A percentile compares a stretch with the other conserved stretches of the same genome.
Evolutionary conservation across 1,140 invertebrate genomes (phyloP).

Genomic region (Drosophila virilis): DNA sequence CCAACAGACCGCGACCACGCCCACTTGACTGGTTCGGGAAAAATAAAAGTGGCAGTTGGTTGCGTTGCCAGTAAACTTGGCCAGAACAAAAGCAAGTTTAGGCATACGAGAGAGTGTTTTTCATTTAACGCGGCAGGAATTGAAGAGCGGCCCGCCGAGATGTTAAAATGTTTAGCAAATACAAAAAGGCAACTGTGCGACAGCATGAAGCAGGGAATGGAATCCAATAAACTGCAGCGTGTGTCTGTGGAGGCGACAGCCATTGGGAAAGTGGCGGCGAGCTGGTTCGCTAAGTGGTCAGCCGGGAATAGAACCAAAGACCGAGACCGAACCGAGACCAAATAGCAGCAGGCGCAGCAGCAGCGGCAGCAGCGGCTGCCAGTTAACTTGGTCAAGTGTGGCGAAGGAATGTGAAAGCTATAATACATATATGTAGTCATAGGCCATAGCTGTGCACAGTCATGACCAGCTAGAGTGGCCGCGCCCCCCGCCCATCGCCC

Average conservation of each 20-base stretch:
- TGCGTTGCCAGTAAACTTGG: conserved; percentile 72
- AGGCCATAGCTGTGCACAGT: conserved; percentile 54
- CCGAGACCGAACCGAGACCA: conserved; percentile 3
- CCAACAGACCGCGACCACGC: conserved; percentile 39
- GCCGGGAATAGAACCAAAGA: conserved; percentile 34
- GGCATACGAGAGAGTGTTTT: conserved; percentile 49
- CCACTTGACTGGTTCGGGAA: conserved; percentile 1
- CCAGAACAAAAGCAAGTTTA: conserved; percentile 67
- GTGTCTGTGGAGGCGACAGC: conserved; percentile 5
- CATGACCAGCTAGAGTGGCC: conserved; percentile 42
- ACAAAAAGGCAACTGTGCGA: conserved; percentile 60
- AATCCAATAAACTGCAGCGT: conserved; percentile 71
- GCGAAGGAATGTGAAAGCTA: conserved; percentile 75
- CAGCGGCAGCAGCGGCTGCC: conserved; percentile 12
- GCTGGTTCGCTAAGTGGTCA: conserved; percentile 63
- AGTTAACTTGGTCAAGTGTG: conserved; percentile 76
- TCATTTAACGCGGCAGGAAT: conserved; percentile 41
- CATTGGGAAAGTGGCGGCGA: conserved; percentile 58
- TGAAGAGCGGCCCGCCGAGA: conserved; percentile 4
- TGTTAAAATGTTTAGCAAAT: conserved; percentile 77
- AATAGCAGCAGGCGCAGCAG: conserved; percentile 9
- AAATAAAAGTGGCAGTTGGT: background rate
- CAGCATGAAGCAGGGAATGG: conserved; percentile 42
- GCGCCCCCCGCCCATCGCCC: background rate
- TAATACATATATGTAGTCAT: conserved; percentile 20